phyloP scores from a whole-genome alignment of 2,113 vertebrate genomes.

The Lipotes vexillifer region DNA sequence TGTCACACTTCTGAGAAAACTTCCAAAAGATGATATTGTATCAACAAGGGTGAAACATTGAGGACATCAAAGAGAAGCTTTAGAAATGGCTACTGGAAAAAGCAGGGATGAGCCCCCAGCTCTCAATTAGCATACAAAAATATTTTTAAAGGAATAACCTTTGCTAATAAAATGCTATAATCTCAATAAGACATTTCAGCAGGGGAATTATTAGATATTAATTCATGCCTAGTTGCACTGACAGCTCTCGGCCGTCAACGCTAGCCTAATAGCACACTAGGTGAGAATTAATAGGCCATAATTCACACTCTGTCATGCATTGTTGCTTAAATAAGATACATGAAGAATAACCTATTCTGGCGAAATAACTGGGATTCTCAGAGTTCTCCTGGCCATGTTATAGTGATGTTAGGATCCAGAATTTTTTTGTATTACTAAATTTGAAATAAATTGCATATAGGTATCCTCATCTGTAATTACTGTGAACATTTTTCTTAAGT shows the following conservation, averaged over 20 bases:
- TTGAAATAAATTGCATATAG: constrained; percentile 70
- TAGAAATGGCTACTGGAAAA: neutral
- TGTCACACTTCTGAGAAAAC: neutral
- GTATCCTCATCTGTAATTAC: constrained; percentile 58
- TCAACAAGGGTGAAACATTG: neutral
- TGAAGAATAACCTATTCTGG: constrained; percentile 62
- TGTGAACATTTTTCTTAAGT: constrained; percentile 63
- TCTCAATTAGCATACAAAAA: constrained; percentile 38
- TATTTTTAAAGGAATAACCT: constrained; percentile 68
- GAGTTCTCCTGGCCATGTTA: constrained; percentile 63
- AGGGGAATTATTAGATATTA: constrained; percentile 71
- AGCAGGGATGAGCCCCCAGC: neutral
- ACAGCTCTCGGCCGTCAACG: constrained; percentile 54
- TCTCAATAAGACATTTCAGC: constrained; percentile 62
- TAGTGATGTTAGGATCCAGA: constrained; percentile 66
- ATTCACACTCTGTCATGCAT: constrained; percentile 62
- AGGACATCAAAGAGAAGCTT: neutral
- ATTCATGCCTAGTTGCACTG: constrained; percentile 71
- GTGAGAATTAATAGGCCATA: constrained; percentile 76
- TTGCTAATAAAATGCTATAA: constrained; percentile 71
- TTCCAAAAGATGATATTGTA: neutral
- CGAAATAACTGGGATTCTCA: constrained; percentile 49
- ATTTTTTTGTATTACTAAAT: constrained; percentile 71
- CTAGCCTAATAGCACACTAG: constrained; percentile 69
- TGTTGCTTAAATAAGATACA: constrained; percentile 53